Base-by-base conservation (phyloP, 1,140 invertebrate species). In the Oedothorax gibbosus region DNA sequence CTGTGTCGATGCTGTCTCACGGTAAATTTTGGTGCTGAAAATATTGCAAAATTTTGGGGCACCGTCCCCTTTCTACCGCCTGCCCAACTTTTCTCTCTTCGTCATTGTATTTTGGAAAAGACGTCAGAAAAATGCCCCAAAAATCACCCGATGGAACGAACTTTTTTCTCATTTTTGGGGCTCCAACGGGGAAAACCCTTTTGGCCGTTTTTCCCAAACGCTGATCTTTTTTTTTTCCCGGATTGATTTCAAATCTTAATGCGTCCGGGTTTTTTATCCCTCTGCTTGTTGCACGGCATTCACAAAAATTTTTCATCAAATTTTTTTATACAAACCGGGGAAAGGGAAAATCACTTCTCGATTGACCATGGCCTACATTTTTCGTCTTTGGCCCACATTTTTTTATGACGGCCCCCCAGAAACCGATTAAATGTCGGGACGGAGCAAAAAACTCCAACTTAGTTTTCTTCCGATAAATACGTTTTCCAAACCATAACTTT, bases 1-100 rank as follows among this genome's bases (percentile, higher is more conserved):
- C 88, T 99, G 95, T 88, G 94, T 95, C 5, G 93, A 94, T 6
- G 96, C 94, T 49, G 99, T 99, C 92, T 99, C 98, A 8, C 99
- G 94, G 8, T 94, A 95, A 90, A 99, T 99, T 89, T 97, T 97
- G 12, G 92, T 97, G 88, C 97, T 99, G 91, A 99, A 99, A 86
- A 99, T 99, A 90, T 99, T 99, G 90, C 98, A 99, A 8, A 99
- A 91, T 91, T 99, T 99, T n/a, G n/a, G n/a, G 1, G 99, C 99
- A 90, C 99, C 99, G 90, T 98, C 87, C 99, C 99, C 90, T 99
- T 99, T 88, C 99, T 93, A 86, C 99, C 99, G 89, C 91, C 91
- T 57, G 91, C 92, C 0, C n/a, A n/a, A 92, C 92, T 92, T 99
- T 99, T 90, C 98, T 96, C 89, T 99, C 97, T 88, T 96, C 95